Evolutionary conservation across 2,797 vertebrate genomes (phyloP).

Genomic region (Aselliscus stoliczkanus): DNA sequence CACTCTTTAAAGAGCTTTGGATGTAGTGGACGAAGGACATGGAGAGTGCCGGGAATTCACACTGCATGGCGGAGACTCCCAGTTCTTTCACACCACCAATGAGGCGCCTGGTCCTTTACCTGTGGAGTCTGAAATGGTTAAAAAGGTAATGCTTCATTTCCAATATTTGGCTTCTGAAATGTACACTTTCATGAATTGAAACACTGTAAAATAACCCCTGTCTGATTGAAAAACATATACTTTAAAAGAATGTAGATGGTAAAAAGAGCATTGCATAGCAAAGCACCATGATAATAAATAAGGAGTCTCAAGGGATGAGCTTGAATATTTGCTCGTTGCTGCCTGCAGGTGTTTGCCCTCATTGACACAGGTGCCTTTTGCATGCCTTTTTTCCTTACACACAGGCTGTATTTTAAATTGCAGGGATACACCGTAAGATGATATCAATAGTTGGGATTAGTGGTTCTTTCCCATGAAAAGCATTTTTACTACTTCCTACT

Average conservation of each 20-base stretch:
- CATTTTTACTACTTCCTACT: not conserved
- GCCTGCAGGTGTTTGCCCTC: constrained; percentile 44
- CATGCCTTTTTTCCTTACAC: not conserved
- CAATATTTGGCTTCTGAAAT: constrained; percentile 48
- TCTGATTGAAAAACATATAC: not conserved
- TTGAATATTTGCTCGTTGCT: constrained; percentile 13
- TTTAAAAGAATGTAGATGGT: not conserved
- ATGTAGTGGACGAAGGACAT: constrained; percentile 45
- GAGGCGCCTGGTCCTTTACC: constrained; percentile 64
- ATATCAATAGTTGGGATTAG: not conserved
- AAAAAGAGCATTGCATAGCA: not conserved
- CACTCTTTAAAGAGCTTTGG: constrained; percentile 73
- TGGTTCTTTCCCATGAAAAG: not conserved
- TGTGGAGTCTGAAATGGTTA: constrained; percentile 69
- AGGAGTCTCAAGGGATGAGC: not conserved
- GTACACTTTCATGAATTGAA: constrained; percentile 3
- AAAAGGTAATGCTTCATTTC: constrained; percentile 78
- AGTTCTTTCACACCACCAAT: not conserved
- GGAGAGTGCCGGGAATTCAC: constrained; percentile 48
- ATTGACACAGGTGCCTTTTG: constrained; percentile 11
- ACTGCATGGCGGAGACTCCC: constrained; percentile 48
- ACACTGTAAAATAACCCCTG: not conserved
- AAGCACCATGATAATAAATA: constrained; percentile 27
- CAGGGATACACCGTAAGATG: not conserved
- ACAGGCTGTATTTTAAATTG: constrained; percentile 35